A percentile compares a stretch with the other conserved stretches of the same genome.
phyloP scores from a whole-genome alignment of 2,113 vertebrate species.

The Microcebus jonahi region DNA sequence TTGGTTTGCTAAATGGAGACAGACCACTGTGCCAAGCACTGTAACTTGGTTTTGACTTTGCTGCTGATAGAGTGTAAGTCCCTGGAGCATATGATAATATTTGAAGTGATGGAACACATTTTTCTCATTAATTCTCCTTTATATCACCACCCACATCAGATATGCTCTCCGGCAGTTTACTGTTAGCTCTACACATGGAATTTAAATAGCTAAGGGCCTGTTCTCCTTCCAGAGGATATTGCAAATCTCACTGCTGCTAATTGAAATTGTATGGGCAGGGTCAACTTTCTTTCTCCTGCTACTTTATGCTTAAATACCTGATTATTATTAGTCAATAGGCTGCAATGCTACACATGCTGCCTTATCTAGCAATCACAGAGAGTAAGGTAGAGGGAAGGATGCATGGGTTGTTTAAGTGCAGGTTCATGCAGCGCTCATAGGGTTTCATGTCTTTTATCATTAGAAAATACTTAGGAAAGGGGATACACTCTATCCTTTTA shows the following conservation, averaged over 20 bases:
- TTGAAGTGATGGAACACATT: constrained; percentile 46
- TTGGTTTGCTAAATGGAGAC: constrained; percentile 44
- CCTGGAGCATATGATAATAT: constrained; percentile 18
- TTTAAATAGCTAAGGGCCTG: constrained; percentile 60
- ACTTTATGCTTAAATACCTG: constrained; percentile 26
- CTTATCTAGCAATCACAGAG: neutral
- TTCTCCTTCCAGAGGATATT: constrained; percentile 36
- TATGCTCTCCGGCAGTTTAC: neutral
- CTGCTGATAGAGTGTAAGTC: constrained; percentile 10
- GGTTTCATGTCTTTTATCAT: constrained; percentile 1
- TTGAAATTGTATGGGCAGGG: constrained; percentile 53
- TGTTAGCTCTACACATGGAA: constrained; percentile 13
- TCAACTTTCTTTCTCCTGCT: neutral
- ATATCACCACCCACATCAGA: constrained; percentile 53
- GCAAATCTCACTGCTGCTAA: constrained; percentile 22
- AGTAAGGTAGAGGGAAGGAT: neutral
- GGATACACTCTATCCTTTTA: neutral
- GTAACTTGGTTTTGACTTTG: constrained; percentile 37
- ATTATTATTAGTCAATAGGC: neutral
- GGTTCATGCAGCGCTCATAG: neutral
- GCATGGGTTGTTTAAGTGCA: neutral
- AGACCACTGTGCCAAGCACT: neutral
- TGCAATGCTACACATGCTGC: neutral
- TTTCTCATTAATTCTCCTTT: constrained; percentile 45
- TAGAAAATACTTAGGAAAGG: neutral